Conservation (phyloP, 2,113 vertebrate species). For the Hemiprocne comata region DNA sequence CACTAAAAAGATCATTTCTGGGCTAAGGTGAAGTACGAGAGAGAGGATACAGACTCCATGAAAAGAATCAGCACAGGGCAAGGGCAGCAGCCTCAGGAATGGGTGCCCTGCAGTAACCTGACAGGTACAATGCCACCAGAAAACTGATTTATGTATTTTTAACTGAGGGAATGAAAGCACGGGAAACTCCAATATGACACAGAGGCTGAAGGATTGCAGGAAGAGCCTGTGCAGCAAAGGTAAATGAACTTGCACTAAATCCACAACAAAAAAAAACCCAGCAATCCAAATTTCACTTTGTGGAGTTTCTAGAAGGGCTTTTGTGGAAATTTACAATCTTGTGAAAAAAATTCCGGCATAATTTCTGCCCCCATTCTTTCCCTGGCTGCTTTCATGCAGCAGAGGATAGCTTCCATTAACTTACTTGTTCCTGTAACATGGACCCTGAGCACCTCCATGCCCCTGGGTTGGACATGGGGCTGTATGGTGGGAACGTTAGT, state of each 20-base stretch:
- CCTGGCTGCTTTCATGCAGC: fast-evolving
- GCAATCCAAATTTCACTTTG: neutral
- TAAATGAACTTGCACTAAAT: neutral
- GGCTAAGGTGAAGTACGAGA: neutral
- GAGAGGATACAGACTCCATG: no score
- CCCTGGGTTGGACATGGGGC: neutral
- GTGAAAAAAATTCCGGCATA: neutral
- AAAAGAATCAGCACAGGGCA: neutral
- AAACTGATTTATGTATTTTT: neutral
- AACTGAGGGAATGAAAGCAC: neutral
- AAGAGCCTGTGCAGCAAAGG: neutral
- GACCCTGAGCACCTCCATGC: fast-evolving
- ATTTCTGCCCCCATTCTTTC: neutral
- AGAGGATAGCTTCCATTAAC: no score
- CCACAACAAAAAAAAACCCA: neutral
- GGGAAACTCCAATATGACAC: fast-evolving
- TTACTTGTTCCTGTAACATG: fast-evolving
- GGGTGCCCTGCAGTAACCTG: neutral
- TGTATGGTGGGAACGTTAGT: fast-evolving
- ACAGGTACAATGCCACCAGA: neutral
- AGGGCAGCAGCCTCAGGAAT: neutral
- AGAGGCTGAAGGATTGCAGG: neutral
- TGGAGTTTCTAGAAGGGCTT: neutral
- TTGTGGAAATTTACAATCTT: neutral
- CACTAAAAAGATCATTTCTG: neutral